Evolutionary conservation across 2,113 vertebrate genomes (phyloP).

Genomic region (Odocoileus virginianus): DNA sequence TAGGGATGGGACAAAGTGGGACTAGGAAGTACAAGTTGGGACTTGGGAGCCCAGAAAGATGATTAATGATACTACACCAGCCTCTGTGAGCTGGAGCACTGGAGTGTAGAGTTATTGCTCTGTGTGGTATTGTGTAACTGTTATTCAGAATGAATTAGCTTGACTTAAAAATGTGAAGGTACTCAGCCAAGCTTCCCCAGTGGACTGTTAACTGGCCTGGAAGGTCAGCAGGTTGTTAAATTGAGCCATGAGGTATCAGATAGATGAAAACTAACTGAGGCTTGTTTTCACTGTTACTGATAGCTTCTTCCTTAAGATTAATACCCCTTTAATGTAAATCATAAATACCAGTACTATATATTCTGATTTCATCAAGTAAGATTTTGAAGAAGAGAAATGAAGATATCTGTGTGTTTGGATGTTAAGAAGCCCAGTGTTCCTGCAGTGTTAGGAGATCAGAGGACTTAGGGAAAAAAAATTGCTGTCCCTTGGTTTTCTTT

Average conservation of each 20-base stretch:
- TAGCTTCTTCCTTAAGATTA: neutral
- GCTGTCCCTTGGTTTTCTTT: conserved; percentile 48
- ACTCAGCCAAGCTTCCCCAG: neutral
- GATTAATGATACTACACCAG: neutral
- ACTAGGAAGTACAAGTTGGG: neutral
- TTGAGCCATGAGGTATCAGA: neutral
- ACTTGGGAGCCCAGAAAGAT: neutral
- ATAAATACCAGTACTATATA: neutral
- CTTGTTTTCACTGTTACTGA: conserved; percentile 26
- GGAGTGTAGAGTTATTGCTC: neutral
- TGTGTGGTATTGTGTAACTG: neutral
- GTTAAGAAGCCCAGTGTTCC: neutral
- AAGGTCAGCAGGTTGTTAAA: neutral
- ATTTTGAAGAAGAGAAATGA: neutral
- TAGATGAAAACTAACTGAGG: neutral
- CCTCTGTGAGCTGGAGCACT: neutral
- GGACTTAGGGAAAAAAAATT: neutral
- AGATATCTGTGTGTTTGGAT: neutral
- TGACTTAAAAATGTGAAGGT: conserved; percentile 16
- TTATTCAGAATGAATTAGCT: conserved; percentile 5
- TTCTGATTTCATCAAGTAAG: conserved; percentile 5
- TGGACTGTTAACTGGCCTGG: neutral
- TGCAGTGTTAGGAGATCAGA: conserved; percentile 41
- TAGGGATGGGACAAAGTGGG: neutral
- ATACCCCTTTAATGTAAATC: conserved; percentile 28